Base-by-base conservation (phyloP, 2,113 vertebrate genomes). In the Edolisoma coerulescens region DNA sequence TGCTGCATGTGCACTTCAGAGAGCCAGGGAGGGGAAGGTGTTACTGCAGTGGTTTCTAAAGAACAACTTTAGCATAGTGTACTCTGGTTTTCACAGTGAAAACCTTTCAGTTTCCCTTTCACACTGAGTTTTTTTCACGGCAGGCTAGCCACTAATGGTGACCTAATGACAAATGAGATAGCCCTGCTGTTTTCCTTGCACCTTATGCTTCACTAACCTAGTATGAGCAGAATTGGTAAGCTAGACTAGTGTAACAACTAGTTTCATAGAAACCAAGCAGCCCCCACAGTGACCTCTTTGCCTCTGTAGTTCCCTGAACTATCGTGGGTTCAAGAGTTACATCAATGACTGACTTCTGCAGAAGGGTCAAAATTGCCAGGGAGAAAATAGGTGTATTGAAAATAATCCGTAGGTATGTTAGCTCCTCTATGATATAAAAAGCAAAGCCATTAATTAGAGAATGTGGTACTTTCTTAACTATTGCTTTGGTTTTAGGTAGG, bases 131-230 rank as follows among this genome's bases (percentile, higher is more conserved):
- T 60, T 92, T 84, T 87, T 5, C 32, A 28, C 33, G 10, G 10
- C 1, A 2, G 6, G 4, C 65, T 44, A n/a, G 41, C 6, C 5
- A 2, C 7, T 56, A 19, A 16, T 42, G 42, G 23, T 84, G 42
- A n/a, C 9, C 27, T 44, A 13, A 22, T 30, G 11, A 64, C 0
- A 2, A 50, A 6, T 0, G 3, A 32, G 17, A 0, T 23, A 49
- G 53, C 21, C 13, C 35, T 64, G 21, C 35, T 13, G 0, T 41
- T 60, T 82, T 56, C 12, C 5, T 78, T 53, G 18, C n/a, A n/a
- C n/a, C n/a, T n/a, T n/a, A n/a, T 65, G 32, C 27, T 37, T 57
- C 28, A 26, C 41, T 78, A 28, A 23, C 23, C 6, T 53, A 44
- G 30, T 16, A 7, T 24, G 14, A 82, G 6, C n/a, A 37, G 49